phyloP scores from a whole-genome alignment of 2,797 vertebrate genomes.

The Pseudochirops corinnae region DNA sequence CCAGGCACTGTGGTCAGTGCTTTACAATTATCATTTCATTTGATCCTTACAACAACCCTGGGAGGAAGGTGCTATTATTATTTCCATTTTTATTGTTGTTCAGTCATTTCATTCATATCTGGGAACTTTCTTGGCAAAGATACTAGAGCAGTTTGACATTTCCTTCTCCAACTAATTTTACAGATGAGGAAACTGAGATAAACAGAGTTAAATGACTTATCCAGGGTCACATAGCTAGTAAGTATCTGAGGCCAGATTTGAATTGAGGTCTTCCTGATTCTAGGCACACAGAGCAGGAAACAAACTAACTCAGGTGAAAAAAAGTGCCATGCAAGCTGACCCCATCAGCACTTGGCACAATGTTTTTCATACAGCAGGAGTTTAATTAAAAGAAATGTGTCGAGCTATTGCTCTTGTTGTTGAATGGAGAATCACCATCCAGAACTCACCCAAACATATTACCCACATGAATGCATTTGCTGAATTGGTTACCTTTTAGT shows the following conservation, averaged over 20 bases:
- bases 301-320: neutral
- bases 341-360: neutral
- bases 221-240: neutral
- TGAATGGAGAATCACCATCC: constrained; percentile 2
- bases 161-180: neutral
- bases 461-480: constrained; percentile 59
- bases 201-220: neutral
- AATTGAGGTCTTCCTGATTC: neutral
- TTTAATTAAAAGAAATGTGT: neutral
- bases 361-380: neutral
- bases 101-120: neutral
- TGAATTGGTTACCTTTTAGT: constrained; percentile 72
- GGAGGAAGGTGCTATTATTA: neutral
- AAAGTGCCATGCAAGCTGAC: neutral
- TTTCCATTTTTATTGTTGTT: neutral
- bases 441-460: constrained; percentile 61
- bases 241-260: neutral
- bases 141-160: neutral
- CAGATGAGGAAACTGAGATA: neutral
- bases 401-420: neutral
- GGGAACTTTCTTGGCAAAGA: neutral
- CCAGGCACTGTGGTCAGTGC: neutral
- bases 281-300: constrained; percentile 10
- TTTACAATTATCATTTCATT: neutral
- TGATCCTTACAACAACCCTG: neutral